Base-by-base conservation (phyloP, 2,113 vertebrate species). In the Lipophrys pholis region DNA sequence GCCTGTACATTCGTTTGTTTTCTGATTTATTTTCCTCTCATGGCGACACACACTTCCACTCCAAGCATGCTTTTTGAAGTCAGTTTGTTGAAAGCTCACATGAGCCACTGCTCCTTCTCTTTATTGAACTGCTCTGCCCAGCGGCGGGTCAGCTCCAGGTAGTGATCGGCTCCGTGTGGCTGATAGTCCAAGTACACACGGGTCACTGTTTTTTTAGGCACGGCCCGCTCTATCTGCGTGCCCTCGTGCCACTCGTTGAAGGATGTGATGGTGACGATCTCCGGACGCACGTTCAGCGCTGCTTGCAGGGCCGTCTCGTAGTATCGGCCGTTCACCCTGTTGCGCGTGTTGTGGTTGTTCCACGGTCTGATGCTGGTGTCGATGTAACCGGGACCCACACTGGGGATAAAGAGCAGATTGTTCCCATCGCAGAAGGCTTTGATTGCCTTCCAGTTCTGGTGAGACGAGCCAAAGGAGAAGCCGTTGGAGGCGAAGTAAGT, bases 211-310 rank as follows among this genome's bases (percentile, higher is more conserved):
- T 96, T 97, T 80, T 96, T 97, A 14, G 96, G 96, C 69, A 93
- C 50, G 0, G 96, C 96, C 78, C 90, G 94, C 87, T 97, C 96
- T 0, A 97, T 96, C 92, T 97, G 96, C 6, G 96, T 97, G 56
- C 96, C 96, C 71, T 97, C 96, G 0, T 97, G 96, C 96, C 96
- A 97, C 65, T 97, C 95, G 0, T 97, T 97, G 83, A 97, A 97
- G 1, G 96, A 97, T 0, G 95, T 96, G 69, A 97, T 94, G 40
- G 95, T 94, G 65, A 97, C 94, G 0, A 96, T 90, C 60, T 97
- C 96, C 0, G 96, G 96, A 66, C 95, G 92, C 35, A 93, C 95
- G 0, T 87, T 94, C 50, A 97, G 90, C 5, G 96, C 96, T 0
- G 96, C 96, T 88, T 96, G 96, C 78, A 97, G 90, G 56, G 95